phyloP scores from a whole-genome alignment of 2,888 invertebrate species.

The Eristalis intricaria region DNA sequence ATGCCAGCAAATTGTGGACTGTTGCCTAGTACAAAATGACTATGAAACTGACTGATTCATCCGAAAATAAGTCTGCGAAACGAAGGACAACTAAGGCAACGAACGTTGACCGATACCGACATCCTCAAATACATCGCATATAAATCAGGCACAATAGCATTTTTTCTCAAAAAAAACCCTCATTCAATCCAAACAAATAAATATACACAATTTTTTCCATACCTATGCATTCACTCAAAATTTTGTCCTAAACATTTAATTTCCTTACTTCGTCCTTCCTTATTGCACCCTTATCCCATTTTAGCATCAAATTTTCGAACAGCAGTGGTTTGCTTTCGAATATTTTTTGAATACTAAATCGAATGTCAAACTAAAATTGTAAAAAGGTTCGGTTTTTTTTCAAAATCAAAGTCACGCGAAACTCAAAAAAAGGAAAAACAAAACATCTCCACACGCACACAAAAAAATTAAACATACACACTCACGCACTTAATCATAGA shows the following conservation, averaged over 20 bases:
- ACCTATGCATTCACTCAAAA: slow-evolving; percentile 21
- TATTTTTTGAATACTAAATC: slow-evolving; percentile 60
- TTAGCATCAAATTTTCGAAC: slow-evolving; percentile 57
- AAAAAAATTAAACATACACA: background rate
- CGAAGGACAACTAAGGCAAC: no score
- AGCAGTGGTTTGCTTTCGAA: slow-evolving; percentile 20
- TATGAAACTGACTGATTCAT: no score
- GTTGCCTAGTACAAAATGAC: no score
- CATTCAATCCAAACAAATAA: slow-evolving; percentile 24
- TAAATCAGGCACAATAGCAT: background rate
- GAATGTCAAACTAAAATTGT: slow-evolving; percentile 68
- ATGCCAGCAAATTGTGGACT: no score
- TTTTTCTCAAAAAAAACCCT: background rate
- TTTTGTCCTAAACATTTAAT: slow-evolving; percentile 57
- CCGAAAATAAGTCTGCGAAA: no score
- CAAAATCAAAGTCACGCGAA: slow-evolving; percentile 40
- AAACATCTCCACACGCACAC: slow-evolving; percentile 27
- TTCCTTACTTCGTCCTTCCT: slow-evolving; percentile 32
- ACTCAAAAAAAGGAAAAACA: background rate
- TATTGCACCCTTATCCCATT: slow-evolving; percentile 77
- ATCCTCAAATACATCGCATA: background rate
- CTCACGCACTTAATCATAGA: background rate
- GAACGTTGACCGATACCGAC: background rate
- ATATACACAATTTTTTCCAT: background rate
- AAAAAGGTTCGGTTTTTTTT: background rate